A percentile compares a stretch with the other conserved stretches of the same genome.
Evolutionary conservation across 2,113 vertebrate genomes (phyloP).

Genomic region (Colaptes auratus): DNA sequence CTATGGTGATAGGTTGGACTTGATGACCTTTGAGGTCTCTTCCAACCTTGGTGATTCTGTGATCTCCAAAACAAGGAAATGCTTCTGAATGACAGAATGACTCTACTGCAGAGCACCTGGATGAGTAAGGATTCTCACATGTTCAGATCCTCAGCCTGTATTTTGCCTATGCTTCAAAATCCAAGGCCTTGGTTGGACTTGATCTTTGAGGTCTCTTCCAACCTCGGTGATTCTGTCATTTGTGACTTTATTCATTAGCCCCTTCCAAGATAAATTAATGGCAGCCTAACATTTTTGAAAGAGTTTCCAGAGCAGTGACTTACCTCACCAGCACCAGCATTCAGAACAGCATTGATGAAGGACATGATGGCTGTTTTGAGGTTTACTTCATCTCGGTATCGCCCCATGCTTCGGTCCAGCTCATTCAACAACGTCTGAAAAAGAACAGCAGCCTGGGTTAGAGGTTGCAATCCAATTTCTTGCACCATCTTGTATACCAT

Average conservation of each 20-base stretch:
- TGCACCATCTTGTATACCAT: background rate
- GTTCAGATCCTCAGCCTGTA: background rate
- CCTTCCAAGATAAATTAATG: background rate
- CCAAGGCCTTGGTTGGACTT: background rate
- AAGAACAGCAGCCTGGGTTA: background rate
- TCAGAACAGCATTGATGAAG: conserved; percentile 97
- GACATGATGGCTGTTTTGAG: conserved; percentile 99
- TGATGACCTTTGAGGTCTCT: no score
- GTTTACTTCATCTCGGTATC: conserved; percentile 95
- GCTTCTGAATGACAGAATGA: background rate
- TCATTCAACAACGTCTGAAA: conserved; percentile 91
- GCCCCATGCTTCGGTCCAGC: conserved; percentile 90
- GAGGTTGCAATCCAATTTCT: background rate
- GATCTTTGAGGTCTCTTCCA: no score
- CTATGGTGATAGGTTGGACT: no score
- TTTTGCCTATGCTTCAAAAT: background rate
- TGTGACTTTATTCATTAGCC: background rate
- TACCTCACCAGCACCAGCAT: conserved; percentile 95
- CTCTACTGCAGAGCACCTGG: background rate
- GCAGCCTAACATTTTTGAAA: background rate
- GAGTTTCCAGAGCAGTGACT: conserved; percentile 27
- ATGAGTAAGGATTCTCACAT: background rate
- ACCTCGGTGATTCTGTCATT: background rate
- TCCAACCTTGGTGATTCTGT: no score
- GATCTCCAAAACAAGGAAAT: background rate